Evolutionary conservation across 2,888 invertebrate species (phyloP), one percentile per base, ranked within the genome.

Genomic region (Drosophila putrida): DNA sequence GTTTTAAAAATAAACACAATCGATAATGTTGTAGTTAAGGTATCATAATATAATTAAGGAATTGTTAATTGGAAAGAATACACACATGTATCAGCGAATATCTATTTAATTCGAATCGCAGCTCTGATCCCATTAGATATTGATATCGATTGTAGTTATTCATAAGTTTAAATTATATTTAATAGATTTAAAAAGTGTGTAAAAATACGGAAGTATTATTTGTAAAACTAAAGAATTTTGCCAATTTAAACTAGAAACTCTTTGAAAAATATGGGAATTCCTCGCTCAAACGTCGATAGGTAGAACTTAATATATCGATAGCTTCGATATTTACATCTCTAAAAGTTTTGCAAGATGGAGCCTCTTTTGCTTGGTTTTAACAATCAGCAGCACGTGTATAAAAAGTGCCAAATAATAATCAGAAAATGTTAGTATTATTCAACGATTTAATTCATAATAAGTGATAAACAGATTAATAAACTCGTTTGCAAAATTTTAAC

Each of bases 361-460:
- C 91, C 91, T 88, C 83, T 92, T 92, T 92, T 92, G 92, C 92
- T 92, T 92, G 91, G 88, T 92, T 92, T 92, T 90, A 90, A 91
- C 88, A 92, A 92, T 91, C 91, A 91, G 91, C 91, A 92, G 92
- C 92, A 92, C 92, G 92, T 92, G 92, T 92, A 89, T 90, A 90
- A 91, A 91, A 91, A 93, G 93, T 92, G 93, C 93, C 93, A 93
- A 92, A 92, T 88, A 90, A 90, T 89, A 90, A 87, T 92, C 90
- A 80, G 78, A 90, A 91, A 91, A 92, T 92, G 92, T 92, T 90
- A 91, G 92, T 92, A 92, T 91, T 73, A 62, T 62, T 67, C 10
- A 15, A 75, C 66, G 50, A 73, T 58, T 72, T 67, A 89, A 75
- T 65, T 74, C 41, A 39, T 46, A 57, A 75, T 70, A 62, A 51